Conservation (phyloP, 2,888 invertebrate genomes). For the Oxystoma pomonae region DNA sequence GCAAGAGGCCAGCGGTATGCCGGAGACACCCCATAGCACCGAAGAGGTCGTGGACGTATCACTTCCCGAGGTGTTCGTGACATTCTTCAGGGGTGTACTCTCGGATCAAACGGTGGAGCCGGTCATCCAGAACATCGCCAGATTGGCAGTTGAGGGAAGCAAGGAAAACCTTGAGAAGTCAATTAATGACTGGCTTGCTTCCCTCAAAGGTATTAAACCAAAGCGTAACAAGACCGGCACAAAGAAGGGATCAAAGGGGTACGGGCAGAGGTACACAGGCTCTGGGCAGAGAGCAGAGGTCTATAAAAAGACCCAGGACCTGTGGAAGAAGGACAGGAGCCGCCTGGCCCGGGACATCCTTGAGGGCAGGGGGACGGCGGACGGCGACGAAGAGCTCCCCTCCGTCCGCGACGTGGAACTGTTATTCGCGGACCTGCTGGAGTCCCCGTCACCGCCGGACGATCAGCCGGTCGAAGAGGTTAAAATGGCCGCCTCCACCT, state of each 20-base stretch:
- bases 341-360: neutral
- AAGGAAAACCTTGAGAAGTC: neutral
- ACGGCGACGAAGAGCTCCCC: neutral
- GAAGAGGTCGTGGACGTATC: neutral
- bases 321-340: neutral
- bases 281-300: neutral
- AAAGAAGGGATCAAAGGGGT: neutral
- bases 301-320: neutral
- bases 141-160: neutral
- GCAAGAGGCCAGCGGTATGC: neutral
- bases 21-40: neutral
- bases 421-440: neutral
- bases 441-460: neutral
- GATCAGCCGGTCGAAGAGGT: neutral
- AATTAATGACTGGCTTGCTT: neutral
- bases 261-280: neutral
- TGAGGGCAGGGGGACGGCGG: neutral
- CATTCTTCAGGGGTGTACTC: neutral
- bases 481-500: neutral
- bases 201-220: neutral
- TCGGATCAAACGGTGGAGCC: neutral
- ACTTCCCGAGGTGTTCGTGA: neutral
- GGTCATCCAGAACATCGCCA: neutral
- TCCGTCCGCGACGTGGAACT: neutral
- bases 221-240: neutral